These are phyloP conservation scores for Pogonus chalceus DNA, from an alignment of 1,140 invertebrate species.

Conservation along the genomic window DNA sequence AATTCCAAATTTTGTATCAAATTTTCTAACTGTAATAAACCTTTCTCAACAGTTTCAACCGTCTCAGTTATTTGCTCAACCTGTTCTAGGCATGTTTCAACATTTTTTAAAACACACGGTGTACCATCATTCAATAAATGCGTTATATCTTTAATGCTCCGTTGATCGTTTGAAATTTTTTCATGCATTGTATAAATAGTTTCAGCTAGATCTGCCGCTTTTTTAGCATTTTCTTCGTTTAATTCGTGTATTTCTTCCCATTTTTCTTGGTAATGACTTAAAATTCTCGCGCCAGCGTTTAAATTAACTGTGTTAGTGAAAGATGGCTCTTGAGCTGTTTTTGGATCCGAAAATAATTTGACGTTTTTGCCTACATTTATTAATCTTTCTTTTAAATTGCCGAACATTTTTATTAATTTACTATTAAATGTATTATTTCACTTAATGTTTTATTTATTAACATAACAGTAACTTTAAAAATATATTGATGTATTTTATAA, in stretches of 20 bases:
- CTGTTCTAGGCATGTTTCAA: conserved; percentile 47
- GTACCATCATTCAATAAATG: conserved; percentile 38
- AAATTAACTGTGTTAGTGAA: conserved; percentile 37
- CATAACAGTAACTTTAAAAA: not conserved
- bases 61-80: conserved; percentile 48
- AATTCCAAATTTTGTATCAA: conserved; percentile 54
- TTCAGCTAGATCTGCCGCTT: conserved; percentile 46
- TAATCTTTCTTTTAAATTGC: conserved; percentile 27
- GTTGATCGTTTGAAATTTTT: conserved; percentile 43
- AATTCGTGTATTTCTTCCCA: conserved; percentile 54
- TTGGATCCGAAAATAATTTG: conserved; percentile 16
- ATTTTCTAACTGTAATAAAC: conserved; percentile 50
- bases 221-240: conserved; percentile 50
- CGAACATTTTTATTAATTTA: conserved; percentile 23
- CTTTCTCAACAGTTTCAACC: conserved; percentile 53
- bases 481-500: not conserved
- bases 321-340: conserved; percentile 13
- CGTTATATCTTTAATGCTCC: conserved; percentile 41
- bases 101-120: conserved; percentile 46
- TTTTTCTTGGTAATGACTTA: conserved; percentile 50
- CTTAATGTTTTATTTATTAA: not conserved
- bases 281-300: conserved; percentile 46
- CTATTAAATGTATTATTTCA: too few species aligned
- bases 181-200: conserved; percentile 43
- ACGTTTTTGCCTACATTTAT: conserved; percentile 26